Evolutionary conservation across 1,140 invertebrate genomes (phyloP).

Genomic region (Gyrodactylus salaris): DNA sequence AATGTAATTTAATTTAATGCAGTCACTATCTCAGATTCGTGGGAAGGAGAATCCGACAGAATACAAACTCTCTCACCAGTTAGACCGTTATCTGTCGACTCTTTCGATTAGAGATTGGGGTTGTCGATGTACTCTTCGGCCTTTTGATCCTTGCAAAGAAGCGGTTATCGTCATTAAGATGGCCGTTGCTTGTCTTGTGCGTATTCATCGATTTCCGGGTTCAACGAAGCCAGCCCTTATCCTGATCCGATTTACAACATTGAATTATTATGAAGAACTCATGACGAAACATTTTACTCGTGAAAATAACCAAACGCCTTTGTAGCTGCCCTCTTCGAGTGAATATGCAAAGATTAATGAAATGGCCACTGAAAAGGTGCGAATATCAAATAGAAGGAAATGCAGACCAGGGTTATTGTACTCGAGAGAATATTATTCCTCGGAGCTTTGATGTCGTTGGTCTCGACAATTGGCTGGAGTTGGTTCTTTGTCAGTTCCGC

Average conservation of each 20-base stretch:
- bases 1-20: too few relatives aligned
- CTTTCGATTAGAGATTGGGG: background rate
- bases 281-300: background rate
- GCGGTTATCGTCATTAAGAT: background rate
- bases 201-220: background rate
- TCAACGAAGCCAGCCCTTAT: background rate
- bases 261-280: background rate
- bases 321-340: background rate
- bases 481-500: background rate
- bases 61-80: too few relatives aligned
- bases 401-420: background rate
- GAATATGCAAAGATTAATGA: background rate
- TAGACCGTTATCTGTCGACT: background rate
- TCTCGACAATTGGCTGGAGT: background rate
- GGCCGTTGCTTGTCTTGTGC: background rate
- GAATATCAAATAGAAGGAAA: slow-evolving; percentile 1
- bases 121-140: background rate
- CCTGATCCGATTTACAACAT: background rate
- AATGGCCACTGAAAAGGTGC: background rate
- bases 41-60: too few relatives aligned
- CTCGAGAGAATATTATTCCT: background rate
- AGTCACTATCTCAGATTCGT: too few relatives aligned
- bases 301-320: background rate
- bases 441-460: background rate
- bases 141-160: background rate